A percentile compares a stretch with the other conserved stretches of the same genome.
Conservation (phyloP, 2,888 invertebrate species). For the Notodonta dromedarius region DNA sequence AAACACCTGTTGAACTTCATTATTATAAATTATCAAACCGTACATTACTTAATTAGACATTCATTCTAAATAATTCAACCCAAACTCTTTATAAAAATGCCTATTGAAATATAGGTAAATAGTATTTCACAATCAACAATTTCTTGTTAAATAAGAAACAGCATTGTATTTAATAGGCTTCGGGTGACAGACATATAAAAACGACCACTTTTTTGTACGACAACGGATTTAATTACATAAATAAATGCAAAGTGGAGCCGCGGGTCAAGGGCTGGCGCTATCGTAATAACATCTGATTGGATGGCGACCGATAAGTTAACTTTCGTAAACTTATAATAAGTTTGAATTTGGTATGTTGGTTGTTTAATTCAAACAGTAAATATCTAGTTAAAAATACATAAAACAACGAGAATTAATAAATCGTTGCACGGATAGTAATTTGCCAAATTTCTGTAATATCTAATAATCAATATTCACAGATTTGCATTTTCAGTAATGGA, state of each 20-base stretch:
- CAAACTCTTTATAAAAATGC: neutral
- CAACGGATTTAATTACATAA: neutral
- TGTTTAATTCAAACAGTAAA: no score
- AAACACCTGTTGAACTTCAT: no score
- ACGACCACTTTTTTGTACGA: neutral
- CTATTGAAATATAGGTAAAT: neutral
- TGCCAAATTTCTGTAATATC: no score
- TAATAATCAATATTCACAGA: no score
- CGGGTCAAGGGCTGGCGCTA: neutral
- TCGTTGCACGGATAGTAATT: no score
- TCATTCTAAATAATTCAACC: neutral
- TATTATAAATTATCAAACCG: no score
- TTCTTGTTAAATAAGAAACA: constrained; percentile 1
- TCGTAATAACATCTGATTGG: neutral
- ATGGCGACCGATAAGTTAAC: no score
- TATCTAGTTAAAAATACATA: no score
- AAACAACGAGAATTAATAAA: no score
- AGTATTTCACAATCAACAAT: neutral
- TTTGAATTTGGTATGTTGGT: no score
- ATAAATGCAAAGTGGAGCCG: neutral
- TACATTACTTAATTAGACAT: neutral
- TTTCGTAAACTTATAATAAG: neutral
- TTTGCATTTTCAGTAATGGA: no score
- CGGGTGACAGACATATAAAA: constrained; percentile 1
- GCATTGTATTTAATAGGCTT: constrained; percentile 1